Base-by-base conservation (phyloP, 2,113 vertebrate genomes). In the Elaphurus davidianus region DNA sequence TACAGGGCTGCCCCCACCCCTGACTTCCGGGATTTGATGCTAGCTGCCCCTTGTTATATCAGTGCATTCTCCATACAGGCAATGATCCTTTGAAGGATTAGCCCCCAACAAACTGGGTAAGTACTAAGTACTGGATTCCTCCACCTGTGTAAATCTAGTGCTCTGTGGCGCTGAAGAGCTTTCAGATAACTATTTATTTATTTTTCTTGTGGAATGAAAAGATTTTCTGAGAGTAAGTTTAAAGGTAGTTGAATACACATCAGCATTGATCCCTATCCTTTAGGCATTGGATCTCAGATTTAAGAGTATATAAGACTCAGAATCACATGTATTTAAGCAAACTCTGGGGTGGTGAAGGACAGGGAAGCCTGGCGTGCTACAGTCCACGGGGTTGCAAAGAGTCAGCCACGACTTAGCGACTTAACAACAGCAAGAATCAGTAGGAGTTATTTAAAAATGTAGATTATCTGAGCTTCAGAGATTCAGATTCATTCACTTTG, bases 171-270 rank as follows among this genome's bases (percentile, higher is more conserved):
- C 14, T 28, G 52, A 45, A 23, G 36, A 89, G 13, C 23, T 97
- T 96, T 91, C 45, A 89, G 3, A 50, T 82, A 85, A 64, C 1
- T 82, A 71, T 40, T 82, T 76, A 84, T 79, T 76, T 76, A 78
- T 81, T 81, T 91, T 54, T 60, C 30, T 95, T 92, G 11, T 67
- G 54, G 43, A 82, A 57, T 83, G 28, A 86, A 25, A 81, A 62
- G 6, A 52, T 93, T 88, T 92, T 95, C 62, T 93, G 59, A 84
- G 50, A 85, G 36, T 93, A 55, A 60, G 23, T 91, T 87, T 91
- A 50, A 91, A 93, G 15, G 54, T 93, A 16, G 11, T 50, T 43
- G 5, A 93, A 84, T 91, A 23, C 36, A 47, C 45, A 95, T 33
- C n/a, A 88, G 21, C 3, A 8, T 88, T 45, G 62, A 55, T 59